These are phyloP conservation scores for Andrena fulva DNA, from an alignment of 2,888 invertebrate genomes.

Conservation along the genomic window DNA sequence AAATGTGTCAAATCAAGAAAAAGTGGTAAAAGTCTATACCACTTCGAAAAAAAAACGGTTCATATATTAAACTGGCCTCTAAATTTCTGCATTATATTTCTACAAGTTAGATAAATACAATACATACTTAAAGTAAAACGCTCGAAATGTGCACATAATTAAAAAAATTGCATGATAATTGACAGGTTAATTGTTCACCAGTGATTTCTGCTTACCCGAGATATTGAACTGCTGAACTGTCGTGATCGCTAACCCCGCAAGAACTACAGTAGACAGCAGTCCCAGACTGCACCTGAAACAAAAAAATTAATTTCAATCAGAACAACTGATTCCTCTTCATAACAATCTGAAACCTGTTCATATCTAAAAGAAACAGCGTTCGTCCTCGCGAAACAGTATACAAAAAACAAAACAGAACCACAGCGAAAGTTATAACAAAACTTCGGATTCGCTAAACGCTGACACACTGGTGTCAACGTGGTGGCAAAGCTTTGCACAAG, in stretches of 20 bases:
- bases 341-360: neutral
- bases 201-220: constrained; percentile 75
- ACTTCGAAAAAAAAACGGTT: too few relatives aligned
- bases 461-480: neutral
- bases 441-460: neutral
- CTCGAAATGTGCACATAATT: too few relatives aligned
- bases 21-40: too few relatives aligned
- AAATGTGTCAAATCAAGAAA: too few relatives aligned
- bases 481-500: neutral
- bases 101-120: too few relatives aligned
- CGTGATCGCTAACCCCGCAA: constrained; percentile 74
- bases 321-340: neutral
- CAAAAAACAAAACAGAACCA: neutral
- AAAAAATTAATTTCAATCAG: constrained; percentile 5
- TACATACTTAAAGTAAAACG: too few relatives aligned
- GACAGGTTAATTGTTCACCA: neutral
- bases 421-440: neutral
- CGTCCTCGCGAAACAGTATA: neutral
- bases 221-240: constrained; percentile 77
- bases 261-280: constrained; percentile 75
- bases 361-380: neutral
- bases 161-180: too few relatives aligned
- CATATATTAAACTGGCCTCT: too few relatives aligned
- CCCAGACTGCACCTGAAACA: constrained; percentile 80
- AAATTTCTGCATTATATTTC: too few relatives aligned